Evolutionary conservation across 2,797 vertebrate species (phyloP).

Genomic region (Aplochiton taeniatus): DNA sequence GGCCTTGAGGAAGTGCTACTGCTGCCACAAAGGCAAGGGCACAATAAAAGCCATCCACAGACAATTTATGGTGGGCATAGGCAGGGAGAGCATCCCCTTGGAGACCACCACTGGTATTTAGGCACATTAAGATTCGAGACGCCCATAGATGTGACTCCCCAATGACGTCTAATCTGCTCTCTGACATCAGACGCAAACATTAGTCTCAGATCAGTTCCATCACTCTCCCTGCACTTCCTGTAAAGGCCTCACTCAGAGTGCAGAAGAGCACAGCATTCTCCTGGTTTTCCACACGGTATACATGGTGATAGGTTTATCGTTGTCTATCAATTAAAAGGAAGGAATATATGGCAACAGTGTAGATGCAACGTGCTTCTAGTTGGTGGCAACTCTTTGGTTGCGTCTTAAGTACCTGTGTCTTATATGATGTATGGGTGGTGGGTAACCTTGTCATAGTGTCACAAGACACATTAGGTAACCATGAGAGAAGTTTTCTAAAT

Average conservation of each 20-base stretch:
- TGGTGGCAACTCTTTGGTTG: constrained; percentile 21
- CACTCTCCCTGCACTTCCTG: background rate
- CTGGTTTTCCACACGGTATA: constrained; percentile 18
- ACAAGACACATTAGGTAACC: constrained; percentile 78
- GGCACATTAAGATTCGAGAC: background rate
- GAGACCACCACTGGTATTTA: constrained; percentile 13
- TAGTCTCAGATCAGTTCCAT: background rate
- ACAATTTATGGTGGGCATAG: constrained; percentile 13
- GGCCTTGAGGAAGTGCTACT: constrained; percentile 48
- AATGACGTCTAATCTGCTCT: constrained; percentile 18
- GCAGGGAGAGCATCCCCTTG: constrained; percentile 15
- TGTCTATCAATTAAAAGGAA: background rate
- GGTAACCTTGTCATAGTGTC: constrained; percentile 75
- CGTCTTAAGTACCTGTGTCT: constrained; percentile 20
- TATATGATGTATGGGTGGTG: constrained; percentile 62
- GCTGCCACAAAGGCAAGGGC: constrained; percentile 28
- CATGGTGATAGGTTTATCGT: background rate
- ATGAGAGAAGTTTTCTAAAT: constrained; percentile 80
- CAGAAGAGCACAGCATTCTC: background rate
- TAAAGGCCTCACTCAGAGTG: background rate
- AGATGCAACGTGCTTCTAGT: background rate
- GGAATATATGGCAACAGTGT: background rate
- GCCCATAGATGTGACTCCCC: background rate
- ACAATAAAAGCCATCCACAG: constrained; percentile 21
- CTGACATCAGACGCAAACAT: background rate